Percentiles rank a stretch among this genome's conserved stretches.
Evolutionary conservation across 2,113 vertebrate genomes (phyloP).

Genomic region (Chloropsis hardwickii): DNA sequence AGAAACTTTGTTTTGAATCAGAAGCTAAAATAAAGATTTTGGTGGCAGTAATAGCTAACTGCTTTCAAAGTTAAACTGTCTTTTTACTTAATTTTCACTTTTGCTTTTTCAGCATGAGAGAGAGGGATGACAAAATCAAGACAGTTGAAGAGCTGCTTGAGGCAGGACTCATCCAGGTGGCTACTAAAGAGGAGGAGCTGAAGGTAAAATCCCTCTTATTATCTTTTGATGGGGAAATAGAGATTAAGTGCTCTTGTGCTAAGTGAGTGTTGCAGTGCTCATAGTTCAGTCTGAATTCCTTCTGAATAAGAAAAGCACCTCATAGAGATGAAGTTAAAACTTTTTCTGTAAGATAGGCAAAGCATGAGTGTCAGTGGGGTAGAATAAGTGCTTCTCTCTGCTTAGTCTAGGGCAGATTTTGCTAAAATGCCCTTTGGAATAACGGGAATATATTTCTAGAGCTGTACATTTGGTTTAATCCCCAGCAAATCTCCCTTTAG

Average conservation of each 20-base stretch:
- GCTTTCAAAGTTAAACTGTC: neutral
- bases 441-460: neutral
- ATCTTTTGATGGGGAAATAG: neutral
- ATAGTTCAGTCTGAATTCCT: neutral
- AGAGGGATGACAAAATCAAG: constrained; percentile 92
- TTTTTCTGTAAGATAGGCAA: neutral
- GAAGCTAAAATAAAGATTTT: neutral
- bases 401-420: neutral
- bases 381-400: neutral
- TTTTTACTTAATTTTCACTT: neutral
- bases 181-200: constrained; percentile 92
- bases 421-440: neutral
- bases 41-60: neutral
- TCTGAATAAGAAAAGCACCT: neutral
- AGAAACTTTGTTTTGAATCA: neutral
- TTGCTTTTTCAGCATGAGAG: constrained; percentile 75
- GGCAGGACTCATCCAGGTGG: constrained; percentile 91
- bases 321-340: neutral
- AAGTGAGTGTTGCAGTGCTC: neutral
- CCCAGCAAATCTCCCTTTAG: neutral
- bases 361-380: neutral
- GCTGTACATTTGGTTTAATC: neutral
- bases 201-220: constrained; percentile 73
- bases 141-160: constrained; percentile 90
- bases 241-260: neutral